phyloP scores from a whole-genome alignment of 2,797 vertebrate genomes.

The Triplophysa yarkandensis region DNA sequence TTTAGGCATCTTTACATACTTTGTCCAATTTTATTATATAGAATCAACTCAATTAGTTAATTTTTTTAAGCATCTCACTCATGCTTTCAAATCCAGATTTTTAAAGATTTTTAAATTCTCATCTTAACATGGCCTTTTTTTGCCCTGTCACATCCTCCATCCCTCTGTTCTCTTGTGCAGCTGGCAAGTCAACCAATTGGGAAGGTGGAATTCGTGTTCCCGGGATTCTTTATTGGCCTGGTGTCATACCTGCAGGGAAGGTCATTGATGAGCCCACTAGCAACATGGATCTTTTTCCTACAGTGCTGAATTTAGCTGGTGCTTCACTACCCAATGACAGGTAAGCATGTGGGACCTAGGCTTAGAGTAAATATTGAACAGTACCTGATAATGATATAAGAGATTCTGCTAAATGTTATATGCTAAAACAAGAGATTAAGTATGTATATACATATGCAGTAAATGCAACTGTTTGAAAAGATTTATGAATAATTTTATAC shows the following conservation, averaged over 20 bases:
- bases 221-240: constrained; percentile 81
- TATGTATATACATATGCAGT: neutral
- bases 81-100: too few species aligned
- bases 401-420: too few species aligned
- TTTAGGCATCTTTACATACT: too few species aligned
- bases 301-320: constrained; percentile 74
- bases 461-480: neutral
- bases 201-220: constrained; percentile 91
- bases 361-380: constrained; percentile 49
- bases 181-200: constrained; percentile 87
- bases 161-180: constrained; percentile 64
- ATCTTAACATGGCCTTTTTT: too few species aligned
- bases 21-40: too few species aligned
- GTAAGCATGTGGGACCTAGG: constrained; percentile 64
- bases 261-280: constrained; percentile 80
- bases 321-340: constrained; percentile 77
- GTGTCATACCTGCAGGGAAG: constrained; percentile 66
- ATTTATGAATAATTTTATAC: too few species aligned
- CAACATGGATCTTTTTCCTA: constrained; percentile 93
- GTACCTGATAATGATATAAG: neutral
- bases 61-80: too few species aligned
- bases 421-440: neutral
- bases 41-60: too few species aligned
- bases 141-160: constrained; percentile 9
- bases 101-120: too few species aligned